Evolutionary conservation across 1,140 invertebrate species (phyloP), one percentile per base, ranked within the genome.

Genomic region (Delia radicum): DNA sequence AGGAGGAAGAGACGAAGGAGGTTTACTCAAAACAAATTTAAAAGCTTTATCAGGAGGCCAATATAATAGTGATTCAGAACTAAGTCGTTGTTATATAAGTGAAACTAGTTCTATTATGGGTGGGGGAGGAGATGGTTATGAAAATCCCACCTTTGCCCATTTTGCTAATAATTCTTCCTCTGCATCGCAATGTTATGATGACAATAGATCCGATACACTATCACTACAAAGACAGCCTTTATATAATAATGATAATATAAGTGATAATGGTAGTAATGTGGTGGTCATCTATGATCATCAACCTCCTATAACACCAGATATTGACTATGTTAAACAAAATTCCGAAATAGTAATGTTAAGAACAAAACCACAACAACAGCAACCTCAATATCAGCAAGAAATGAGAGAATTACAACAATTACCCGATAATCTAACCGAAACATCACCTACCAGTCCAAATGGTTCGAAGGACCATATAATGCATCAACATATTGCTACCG

Each of bases 231-330:
- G 79, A 69, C 79, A 79, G 78, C 80, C 6, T 79, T 78, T 80
- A 18, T 84, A 84, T 74, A 15, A n/a, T n/a, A 79, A 80, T 55
- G 83, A 83, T 55, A 81, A 74, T 29, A 62, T 29, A 8, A 79
- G 80, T 76, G 77, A 77, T 62, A 77, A 75, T 75, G 81, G 82
- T 69, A 85, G 82, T 61, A 82, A 78, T 24, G 82, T 85, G 5
- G 81, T 85, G 27, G 82, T 85, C 21, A 85, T 85, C 79, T 85
- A 84, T 63, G 84, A 85, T 76, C 84, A 85, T 78, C 82, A 83
- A 73, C 83, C 84, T 48, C 83, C 83, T 65, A 84, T 79, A 12
- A 85, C 84, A 46, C 82, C 84, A 24, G 84, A 85, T 73, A 85
- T 85, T 29, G 84, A 85, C 77, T 86, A 85, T 75, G 79, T 81